Base-by-base conservation (phyloP, 2,888 invertebrate species). In the Alviniconcha strummeri region DNA sequence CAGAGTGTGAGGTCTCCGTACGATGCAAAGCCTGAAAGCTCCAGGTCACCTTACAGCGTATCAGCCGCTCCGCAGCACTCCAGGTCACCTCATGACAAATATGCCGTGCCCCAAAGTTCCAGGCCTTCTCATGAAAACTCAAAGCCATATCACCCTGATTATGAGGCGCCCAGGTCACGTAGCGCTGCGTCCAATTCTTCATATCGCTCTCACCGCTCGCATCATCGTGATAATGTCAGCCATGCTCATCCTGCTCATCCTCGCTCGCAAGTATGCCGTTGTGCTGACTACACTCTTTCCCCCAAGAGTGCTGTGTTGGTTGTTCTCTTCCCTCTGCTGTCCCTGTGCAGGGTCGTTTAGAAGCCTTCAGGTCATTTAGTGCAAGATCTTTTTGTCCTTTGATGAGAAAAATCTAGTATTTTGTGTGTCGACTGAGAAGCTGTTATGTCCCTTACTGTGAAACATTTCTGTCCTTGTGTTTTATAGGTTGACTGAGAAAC, bases 181-280 rank as follows among this genome's bases (percentile, higher is more conserved):
- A 36, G 36, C 36, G 54, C 77, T 6, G 77, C 77, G 52, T 82
- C 82, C 77, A 57, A 36, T 69, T 55, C 77, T 57, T 77, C 82
- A 11, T 69, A 19, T 76, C 82, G 75, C 76, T 82, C 82, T 69
- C 69, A 77, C n/a, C 82, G 77, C 57, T n/a, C 82, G 19, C 76
- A 56, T 71, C 82, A 82, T 74, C 74, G 69, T 77, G 77, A 69
- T 54, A 13, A 56, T 77, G 56, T 11, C 82, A 69, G 64, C 76
- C 67, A 55, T 80, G 13, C 19, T 11, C 60, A 74, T 57, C 75
- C 82, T 80, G 13, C 19, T 11, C 60, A 74, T 36, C 67, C 82
- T 69, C 82, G 56, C 69, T 77, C 77, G 82, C 82, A 82, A 82
- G 82, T 82, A 82, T 82, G 82, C 60, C 36, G 60, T 77, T 7